Base-by-base conservation (phyloP, 2,797 vertebrate species). In the Melanitta fusca region DNA sequence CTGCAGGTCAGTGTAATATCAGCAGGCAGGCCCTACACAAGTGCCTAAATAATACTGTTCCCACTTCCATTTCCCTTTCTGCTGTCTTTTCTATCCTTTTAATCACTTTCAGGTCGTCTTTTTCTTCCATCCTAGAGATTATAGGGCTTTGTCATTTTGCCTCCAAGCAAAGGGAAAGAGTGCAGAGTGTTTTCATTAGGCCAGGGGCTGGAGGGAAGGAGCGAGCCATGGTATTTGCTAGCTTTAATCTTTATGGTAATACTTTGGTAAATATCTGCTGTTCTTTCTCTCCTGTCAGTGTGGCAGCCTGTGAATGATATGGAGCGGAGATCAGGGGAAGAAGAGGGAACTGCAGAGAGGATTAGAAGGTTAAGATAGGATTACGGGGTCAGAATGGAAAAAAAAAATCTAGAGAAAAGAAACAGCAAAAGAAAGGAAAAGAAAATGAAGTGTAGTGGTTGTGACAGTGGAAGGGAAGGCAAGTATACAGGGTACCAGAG, bases 331-430 rank as follows among this genome's bases (percentile, higher is more conserved):
- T 94, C 85, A 80, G 91, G 94, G 36, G 58, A 92, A 97, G 88
- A 83, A 92, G 77, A 97, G 92, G 71, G 77, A 93, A 73, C 81
- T 91, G 62, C 80, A 94, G 94, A 95, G 91, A 95, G 89, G 97
- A 97, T 97, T 97, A 94, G 89, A 77, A 97, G 86, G 80, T 97
- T 97, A 96, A 97, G 97, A 97, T 95, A 78, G 93, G 95, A 97
- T 97, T 96, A 94, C 2, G 5, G 85, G 93, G 96, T 97, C 95
- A 93, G 95, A 88, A 92, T 39, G 25, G 71, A 58, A 81, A 73
- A 86, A 86, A 87, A 93, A 73, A 89, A 49, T 62, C 94, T 80
- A 43, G 47, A 75, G 87, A 81, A 88, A 95, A 96, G 91, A 70
- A 96, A 87, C 66, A 71, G 38, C 47, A 25, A 95, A 88, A 95